These are phyloP conservation scores for Spisula subtruncata DNA, from an alignment of 2,888 invertebrate genomes.

Conservation along the genomic window DNA sequence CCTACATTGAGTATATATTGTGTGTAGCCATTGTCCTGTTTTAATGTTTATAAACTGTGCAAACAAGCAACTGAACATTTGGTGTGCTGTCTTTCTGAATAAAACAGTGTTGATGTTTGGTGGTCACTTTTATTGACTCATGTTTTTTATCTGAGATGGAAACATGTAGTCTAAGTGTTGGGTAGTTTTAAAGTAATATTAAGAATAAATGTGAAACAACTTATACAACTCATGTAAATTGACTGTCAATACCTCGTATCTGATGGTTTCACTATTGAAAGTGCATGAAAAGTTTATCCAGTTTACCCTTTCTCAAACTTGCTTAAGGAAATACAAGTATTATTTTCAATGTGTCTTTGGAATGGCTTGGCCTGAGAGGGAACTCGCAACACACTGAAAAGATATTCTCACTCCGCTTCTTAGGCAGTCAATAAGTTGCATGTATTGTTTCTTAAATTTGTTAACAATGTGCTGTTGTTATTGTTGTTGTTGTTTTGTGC, in stretches of 20 bases:
- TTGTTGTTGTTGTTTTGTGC: constrained; percentile 10
- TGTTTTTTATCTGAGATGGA: not conserved
- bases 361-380: too few species aligned
- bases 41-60: not conserved
- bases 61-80: not conserved
- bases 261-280: too few species aligned
- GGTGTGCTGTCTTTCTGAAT: not conserved
- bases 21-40: not conserved
- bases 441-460: not conserved
- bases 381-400: too few species aligned
- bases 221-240: too few species aligned
- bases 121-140: not conserved
- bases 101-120: not conserved
- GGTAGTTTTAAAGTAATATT: too few species aligned
- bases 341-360: too few species aligned
- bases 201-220: too few species aligned
- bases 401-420: too few species aligned
- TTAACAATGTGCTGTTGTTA: constrained; percentile 15
- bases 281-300: too few species aligned
- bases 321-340: too few species aligned
- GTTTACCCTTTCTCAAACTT: too few species aligned
- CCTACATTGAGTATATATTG: not conserved
- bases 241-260: too few species aligned
- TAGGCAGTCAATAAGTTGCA: not conserved
- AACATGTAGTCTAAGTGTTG: not conserved